Conservation (phyloP, 2,113 vertebrate genomes). For the Xyliphius kryptos region DNA sequence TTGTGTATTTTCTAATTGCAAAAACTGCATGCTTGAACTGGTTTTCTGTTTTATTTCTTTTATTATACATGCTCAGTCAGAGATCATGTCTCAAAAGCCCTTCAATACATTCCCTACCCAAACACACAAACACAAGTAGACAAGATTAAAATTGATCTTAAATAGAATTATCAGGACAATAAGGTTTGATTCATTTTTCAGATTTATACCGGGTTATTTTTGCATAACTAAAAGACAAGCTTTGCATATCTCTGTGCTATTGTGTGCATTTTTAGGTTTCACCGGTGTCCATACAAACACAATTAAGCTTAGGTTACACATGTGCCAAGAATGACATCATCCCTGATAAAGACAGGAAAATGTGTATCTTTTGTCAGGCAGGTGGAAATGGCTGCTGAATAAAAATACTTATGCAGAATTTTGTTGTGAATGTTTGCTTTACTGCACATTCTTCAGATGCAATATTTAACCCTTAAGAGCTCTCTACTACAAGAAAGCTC, state of each 20-base stretch:
- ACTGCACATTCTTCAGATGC: no score
- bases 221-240: slow-evolving; percentile 65
- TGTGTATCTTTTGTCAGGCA: neutral
- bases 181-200: slow-evolving; percentile 66
- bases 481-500: no score
- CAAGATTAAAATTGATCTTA: no score
- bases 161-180: slow-evolving; percentile 71
- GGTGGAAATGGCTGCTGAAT: slow-evolving; percentile 9
- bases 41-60: slow-evolving; percentile 43
- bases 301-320: slow-evolving; percentile 61
- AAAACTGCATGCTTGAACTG: slow-evolving; percentile 66
- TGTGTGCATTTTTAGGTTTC: slow-evolving; percentile 70
- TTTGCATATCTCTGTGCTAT: slow-evolving; percentile 65
- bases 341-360: slow-evolving; percentile 31
- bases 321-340: slow-evolving; percentile 50
- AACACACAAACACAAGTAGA: slow-evolving; percentile 49
- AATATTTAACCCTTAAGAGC: no score
- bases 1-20: slow-evolving; percentile 72
- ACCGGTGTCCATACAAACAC: slow-evolving; percentile 57
- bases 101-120: no score
- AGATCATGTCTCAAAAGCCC: no score
- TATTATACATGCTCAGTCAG: slow-evolving; percentile 52
- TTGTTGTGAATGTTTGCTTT: no score
- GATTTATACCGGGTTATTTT: slow-evolving; percentile 35
- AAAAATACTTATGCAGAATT: slow-evolving; percentile 7